phyloP scores from a whole-genome alignment of 1,140 invertebrate species.

The Trichoplusia ni region DNA sequence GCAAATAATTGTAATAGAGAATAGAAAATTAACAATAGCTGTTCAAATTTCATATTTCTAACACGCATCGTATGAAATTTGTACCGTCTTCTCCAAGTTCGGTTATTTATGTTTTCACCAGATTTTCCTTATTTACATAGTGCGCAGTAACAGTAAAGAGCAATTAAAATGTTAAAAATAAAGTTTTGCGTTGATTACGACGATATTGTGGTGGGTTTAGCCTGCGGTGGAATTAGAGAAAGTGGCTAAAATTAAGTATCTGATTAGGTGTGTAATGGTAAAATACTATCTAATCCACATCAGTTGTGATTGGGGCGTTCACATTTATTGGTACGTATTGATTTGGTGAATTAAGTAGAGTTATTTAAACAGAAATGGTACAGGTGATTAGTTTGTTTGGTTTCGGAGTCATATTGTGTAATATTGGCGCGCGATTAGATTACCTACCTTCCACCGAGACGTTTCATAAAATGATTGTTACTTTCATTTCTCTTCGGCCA shows the following conservation, averaged over 20 bases:
- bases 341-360: background rate
- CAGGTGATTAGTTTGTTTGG: conserved; percentile 49
- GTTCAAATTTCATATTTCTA: background rate
- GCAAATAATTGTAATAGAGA: conserved; percentile 37
- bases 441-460: conserved; percentile 68
- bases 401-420: conserved; percentile 61
- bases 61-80: background rate
- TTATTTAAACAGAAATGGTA: background rate
- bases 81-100: too few species aligned
- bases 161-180: too few species aligned
- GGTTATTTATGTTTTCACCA: conserved; percentile 1
- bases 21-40: conserved; percentile 34
- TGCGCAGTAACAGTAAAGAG: too few species aligned
- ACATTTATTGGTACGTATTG: too few species aligned
- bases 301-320: too few species aligned
- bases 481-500: conserved; percentile 67
- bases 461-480: conserved; percentile 75
- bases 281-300: too few species aligned
- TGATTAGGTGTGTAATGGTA: too few species aligned
- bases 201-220: too few species aligned
- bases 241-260: too few species aligned
- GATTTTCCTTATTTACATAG: too few species aligned
- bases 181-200: too few species aligned
- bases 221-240: too few species aligned
- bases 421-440: conserved; percentile 59